Base-by-base conservation (phyloP, 1,140 invertebrate species). In the Octopus bimaculoides region DNA sequence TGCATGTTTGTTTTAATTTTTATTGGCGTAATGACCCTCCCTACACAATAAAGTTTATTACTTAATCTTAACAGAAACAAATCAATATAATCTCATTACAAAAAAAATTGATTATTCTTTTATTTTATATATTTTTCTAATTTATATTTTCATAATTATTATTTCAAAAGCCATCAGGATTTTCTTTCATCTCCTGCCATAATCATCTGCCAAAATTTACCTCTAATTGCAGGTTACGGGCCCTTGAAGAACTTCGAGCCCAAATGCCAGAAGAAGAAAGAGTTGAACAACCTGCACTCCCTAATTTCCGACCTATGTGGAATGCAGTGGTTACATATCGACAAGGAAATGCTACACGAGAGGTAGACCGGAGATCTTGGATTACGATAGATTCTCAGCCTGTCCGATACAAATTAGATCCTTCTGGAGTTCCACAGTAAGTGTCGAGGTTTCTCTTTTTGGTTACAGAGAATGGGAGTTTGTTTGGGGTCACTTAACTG, bases 301-400 rank as follows among this genome's bases (percentile, higher is more conserved):
- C 79, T 8, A 56, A 81, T 52, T 85, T 87, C 53, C 77, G 71
- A 26, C 84, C 85, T 0, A 78, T 83, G 75, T 87, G 85, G 85
- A 87, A 88, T 78, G 61, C 83, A 0, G 82, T 85, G 0, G 81
- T 83, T 7, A 81, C 82, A 14, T 80, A 66, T 5, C 66, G 79
- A 53, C 79, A 83, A 12, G 79, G 83, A 26, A 83, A 80, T 75
- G 69, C 77, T 7, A 81, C 78, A 77, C 74, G 83, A 26, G 83
- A 84, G 52, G 81, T 86, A 52, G 86, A 88, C 76, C 80, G 86
- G 12, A 81, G 83, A 20, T 87, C 86, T 17, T 87, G 86, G 86
- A 86, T 86, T 7, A 81, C 81, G 7, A 75, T 83, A 20, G 84
- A 87, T 52, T 81, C 85, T 53, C 86, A 87, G 73, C 84, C 84